These are phyloP conservation scores for Pseudomyrmex pallidus DNA, from an alignment of 1,140 invertebrate genomes.

Conservation along the genomic window DNA sequence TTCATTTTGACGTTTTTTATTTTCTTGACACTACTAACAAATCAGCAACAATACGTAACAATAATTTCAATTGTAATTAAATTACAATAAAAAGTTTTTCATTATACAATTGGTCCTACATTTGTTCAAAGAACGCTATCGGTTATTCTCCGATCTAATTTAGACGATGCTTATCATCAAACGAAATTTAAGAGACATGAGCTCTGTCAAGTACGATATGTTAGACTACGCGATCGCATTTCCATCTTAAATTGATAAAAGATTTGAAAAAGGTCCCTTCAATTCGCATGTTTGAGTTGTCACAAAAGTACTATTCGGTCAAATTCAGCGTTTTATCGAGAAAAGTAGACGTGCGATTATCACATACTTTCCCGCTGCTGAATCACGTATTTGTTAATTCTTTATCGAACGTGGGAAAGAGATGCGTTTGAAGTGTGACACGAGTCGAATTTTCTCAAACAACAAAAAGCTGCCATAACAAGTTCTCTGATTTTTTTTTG, in stretches of 20 bases:
- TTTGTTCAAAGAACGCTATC: background rate
- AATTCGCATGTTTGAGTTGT: background rate
- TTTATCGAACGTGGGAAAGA: constrained; percentile 15
- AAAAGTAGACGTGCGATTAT: constrained; percentile 39
- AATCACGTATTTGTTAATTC: background rate
- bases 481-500: background rate
- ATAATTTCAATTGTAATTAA: background rate
- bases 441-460: constrained; percentile 20
- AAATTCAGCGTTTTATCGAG: constrained; percentile 63
- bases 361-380: background rate
- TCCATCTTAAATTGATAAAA: background rate
- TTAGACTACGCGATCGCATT: constrained; percentile 25
- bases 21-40: background rate
- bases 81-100: background rate
- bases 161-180: background rate
- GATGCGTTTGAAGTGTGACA: constrained; percentile 31
- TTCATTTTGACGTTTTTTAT: constrained; percentile 15
- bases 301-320: background rate
- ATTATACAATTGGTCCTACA: constrained; percentile 40
- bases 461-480: constrained; percentile 15
- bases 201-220: constrained; percentile 30
- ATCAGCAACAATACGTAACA: background rate
- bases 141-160: background rate
- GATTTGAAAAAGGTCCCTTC: no score
- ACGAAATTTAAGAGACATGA: background rate